These are phyloP conservation scores for Parelbella ahira DNA, from an alignment of 2,888 invertebrate genomes.

Conservation along the genomic window DNA sequence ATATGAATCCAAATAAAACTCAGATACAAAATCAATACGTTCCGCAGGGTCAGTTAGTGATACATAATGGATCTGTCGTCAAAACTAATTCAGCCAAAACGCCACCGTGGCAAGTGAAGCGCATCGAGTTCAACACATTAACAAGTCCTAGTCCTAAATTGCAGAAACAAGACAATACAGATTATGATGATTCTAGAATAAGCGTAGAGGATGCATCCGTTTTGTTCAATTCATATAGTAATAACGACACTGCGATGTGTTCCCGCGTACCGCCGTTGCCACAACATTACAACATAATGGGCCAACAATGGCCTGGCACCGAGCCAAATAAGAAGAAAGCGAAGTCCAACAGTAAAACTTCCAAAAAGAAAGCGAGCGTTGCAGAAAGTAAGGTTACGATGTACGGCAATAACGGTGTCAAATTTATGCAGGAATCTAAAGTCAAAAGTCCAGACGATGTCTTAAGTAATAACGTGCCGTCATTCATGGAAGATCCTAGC, in stretches of 20 bases:
- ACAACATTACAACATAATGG: conserved; percentile 80
- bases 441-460: conserved; percentile 66
- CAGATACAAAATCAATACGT: conserved; percentile 54
- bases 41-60: conserved; percentile 65
- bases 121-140: conserved; percentile 52
- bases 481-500: conserved; percentile 95
- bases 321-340: conserved; percentile 75
- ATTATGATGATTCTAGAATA: conserved; percentile 60
- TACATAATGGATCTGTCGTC: conserved; percentile 72
- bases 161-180: conserved; percentile 55
- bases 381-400: conserved; percentile 53
- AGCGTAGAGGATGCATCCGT: conserved; percentile 59
- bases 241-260: conserved; percentile 67
- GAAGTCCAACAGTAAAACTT: conserved; percentile 76
- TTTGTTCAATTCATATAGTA: conserved; percentile 53
- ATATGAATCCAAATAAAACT: conserved; percentile 51
- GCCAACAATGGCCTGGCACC: conserved; percentile 66
- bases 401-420: conserved; percentile 57
- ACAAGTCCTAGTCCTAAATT: conserved; percentile 58
- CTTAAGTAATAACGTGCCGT: conserved; percentile 83
- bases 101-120: conserved; percentile 82
- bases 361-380: conserved; percentile 70
- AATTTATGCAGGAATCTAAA: conserved; percentile 59
- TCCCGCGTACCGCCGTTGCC: conserved; percentile 87
- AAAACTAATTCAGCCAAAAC: conserved; percentile 77